Base-by-base conservation (phyloP, 2,113 vertebrate genomes). In the Calyptommatus sinebrachiatus region DNA sequence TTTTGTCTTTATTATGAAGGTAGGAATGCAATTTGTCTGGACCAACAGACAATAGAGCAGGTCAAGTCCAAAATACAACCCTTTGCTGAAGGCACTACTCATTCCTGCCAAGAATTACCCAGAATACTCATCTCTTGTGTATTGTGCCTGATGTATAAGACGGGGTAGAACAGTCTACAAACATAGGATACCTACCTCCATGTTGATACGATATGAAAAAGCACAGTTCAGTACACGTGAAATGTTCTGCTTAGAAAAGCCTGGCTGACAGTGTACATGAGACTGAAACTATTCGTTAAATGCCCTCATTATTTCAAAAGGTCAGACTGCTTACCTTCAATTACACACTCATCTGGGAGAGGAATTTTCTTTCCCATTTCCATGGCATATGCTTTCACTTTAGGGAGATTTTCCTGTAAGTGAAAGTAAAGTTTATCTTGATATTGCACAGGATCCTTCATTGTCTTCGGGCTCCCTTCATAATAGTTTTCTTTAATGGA, bases 351-450 rank as follows among this genome's bases (percentile, higher is more conserved):
- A 8, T 99, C 95, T 1, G 98, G 98, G 60, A 95, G 66, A 8
- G 98, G 97, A 79, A 99, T 96, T 90, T 90, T 96, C 90, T 90
- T 96, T 50, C 92, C 80, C 79, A 97, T 94, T 87, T 97, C 96
- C 22, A 77, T 4, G 68, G 95, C 96, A 22, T 96, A 99, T 0
- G 93, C 93, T 79, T 94, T 96, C 83, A 99, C 96, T 76, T 87
- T 87, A 81, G 93, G 92, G 91, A 98, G 92, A 88, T 97, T 98
- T 83, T 97, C 94, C 92, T 95, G 96, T 71, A 99, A 85, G 87
- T 99, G 95, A 87, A 96, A 76, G 86, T 96, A 97, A 74, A 99
- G 95, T 78, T 94, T 92, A 92, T 99, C 97, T 20, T 92, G 88
- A 45, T 94, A 84, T 8, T 89, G 92, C 22, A 1, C 22, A 0